Base-by-base conservation (phyloP, 2,113 vertebrate genomes). In the Elephantulus edwardii region DNA sequence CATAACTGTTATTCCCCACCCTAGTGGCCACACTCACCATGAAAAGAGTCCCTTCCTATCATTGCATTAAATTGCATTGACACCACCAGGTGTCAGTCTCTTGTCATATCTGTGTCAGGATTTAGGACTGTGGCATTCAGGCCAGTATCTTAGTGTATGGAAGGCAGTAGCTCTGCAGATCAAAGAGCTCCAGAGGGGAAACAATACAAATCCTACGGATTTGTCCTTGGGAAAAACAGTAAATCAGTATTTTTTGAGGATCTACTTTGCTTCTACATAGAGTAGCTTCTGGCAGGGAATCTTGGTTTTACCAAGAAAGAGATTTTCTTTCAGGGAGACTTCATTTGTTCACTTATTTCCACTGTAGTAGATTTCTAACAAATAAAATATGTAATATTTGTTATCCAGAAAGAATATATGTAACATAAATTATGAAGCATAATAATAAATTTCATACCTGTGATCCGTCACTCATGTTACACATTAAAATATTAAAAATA, bases 401-500 rank as follows among this genome's bases (percentile, higher is more conserved):
- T 66, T 92, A 92, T 91, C 80, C 94, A 91, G 92, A 93, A 92
- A 94, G 84, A 88, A 81, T 83, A 87, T 96, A 94, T 91, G 86
- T 93, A 90, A 87, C 52, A 48, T 95, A 95, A 94, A 89, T 96
- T 96, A 93, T 95, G 79, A 93, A 85, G 84, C 70, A 50, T 81
- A 86, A 75, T 91, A 72, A 86, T 88, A 87, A 91, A 94, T 76
- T 95, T 24, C 86, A 68, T 86, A 84, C 62, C 54, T 87, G 24
- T 91, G 56, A 89, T 68, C 58, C 52, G 44, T 75, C 62, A 78
- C 56, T 82, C 78, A 88, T 56, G 33, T 74, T 81, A 91, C 30
- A 75, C 64, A 92, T 92, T 94, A 92, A 95, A 94, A 77, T 64
- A 75, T 91, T 74, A 81, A 58, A 95, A 94, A 83, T 83, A 71